These are phyloP conservation scores for Diorhabda carinulata DNA, from an alignment of 1,140 invertebrate genomes.

Conservation along the genomic window DNA sequence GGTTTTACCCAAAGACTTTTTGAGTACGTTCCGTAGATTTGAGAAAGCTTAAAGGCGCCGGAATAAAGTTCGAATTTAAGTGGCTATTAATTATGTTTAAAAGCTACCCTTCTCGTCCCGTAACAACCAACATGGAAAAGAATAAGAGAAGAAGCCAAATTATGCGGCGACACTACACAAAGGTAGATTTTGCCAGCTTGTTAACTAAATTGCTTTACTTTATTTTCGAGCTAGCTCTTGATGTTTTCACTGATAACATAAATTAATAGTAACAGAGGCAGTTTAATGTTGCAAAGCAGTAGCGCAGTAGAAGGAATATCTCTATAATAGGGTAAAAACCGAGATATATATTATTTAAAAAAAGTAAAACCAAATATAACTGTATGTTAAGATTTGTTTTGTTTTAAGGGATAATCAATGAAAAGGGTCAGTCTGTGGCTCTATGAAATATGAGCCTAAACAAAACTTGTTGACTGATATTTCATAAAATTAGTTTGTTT, in stretches of 20 bases:
- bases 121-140: neutral
- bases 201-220: constrained; percentile 24
- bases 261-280: constrained; percentile 21
- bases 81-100: constrained; percentile 20
- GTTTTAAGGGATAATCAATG: too few relatives aligned
- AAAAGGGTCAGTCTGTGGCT: too few relatives aligned
- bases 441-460: too few relatives aligned
- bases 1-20: too few relatives aligned
- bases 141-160: constrained; percentile 12
- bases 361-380: too few relatives aligned
- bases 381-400: too few relatives aligned
- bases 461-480: too few relatives aligned
- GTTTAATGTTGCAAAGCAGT: constrained; percentile 12
- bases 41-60: constrained; percentile 11
- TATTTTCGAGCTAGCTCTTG: constrained; percentile 17
- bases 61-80: constrained; percentile 14
- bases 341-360: too few relatives aligned
- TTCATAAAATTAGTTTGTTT: too few relatives aligned
- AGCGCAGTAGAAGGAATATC: neutral
- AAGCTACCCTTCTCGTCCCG: constrained; percentile 13
- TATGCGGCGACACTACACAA: constrained; percentile 21
- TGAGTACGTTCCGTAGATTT: neutral
- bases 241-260: constrained; percentile 19
- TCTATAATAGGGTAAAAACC: too few relatives aligned
- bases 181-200: constrained; percentile 21